Conservation (phyloP, 2,888 invertebrate genomes). For the Ormyrus thymus region DNA sequence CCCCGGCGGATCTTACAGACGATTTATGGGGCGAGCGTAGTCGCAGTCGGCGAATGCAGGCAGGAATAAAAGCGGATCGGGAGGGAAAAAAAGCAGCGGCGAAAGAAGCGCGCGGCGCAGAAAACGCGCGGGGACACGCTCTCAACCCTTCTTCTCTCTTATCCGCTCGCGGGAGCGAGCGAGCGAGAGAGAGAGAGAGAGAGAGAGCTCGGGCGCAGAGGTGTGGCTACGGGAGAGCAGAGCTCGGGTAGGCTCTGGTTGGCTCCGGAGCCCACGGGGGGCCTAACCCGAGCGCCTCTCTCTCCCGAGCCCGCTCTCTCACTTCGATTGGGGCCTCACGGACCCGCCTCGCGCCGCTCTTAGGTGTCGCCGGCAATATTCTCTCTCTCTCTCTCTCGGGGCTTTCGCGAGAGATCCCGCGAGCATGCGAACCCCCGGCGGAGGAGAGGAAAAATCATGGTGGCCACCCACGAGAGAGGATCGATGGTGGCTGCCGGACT, state of each 20-base stretch:
- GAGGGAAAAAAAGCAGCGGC: conserved; percentile 39
- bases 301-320: conserved; percentile 26
- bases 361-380: conserved; percentile 33
- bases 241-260: conserved; percentile 46
- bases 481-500: conserved; percentile 25
- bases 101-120: conserved; percentile 50
- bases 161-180: background rate
- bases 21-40: conserved; percentile 54
- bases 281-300: conserved; percentile 46
- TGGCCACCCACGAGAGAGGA: conserved; percentile 54
- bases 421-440: background rate
- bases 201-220: conserved; percentile 32
- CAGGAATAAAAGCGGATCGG: no score
- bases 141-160: conserved; percentile 9
- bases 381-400: conserved; percentile 7
- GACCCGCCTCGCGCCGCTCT: conserved; percentile 34
- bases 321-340: conserved; percentile 48
- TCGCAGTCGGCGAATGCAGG: conserved; percentile 41
- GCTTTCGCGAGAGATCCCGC: background rate
- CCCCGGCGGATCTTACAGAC: conserved; percentile 47
- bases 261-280: conserved; percentile 55
- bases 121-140: conserved; percentile 55
- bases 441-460: conserved; percentile 51
- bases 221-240: conserved; percentile 52
- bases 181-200: conserved; percentile 17